These are phyloP conservation scores for Tamias sibiricus DNA, from an alignment of 2,113 vertebrate genomes.

Conservation along the genomic window DNA sequence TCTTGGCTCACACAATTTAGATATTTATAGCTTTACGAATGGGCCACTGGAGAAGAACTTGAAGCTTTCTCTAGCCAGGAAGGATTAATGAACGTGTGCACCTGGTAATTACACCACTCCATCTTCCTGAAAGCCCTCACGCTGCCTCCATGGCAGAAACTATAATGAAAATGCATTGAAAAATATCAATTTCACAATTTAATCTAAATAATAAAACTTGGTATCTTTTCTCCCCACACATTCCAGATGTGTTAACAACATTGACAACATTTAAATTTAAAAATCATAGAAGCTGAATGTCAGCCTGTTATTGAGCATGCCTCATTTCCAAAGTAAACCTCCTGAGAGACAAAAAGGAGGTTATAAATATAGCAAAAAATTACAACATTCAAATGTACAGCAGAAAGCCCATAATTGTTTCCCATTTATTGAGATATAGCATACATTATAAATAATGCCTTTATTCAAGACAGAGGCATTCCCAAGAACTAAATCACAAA, in stretches of 20 bases:
- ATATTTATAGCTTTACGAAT: conserved; percentile 92
- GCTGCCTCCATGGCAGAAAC: conserved; percentile 84
- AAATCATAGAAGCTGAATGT: conserved; percentile 69
- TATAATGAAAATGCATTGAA: conserved; percentile 87
- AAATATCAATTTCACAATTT: conserved; percentile 87
- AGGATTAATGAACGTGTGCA: conserved; percentile 92
- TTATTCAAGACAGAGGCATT: conserved; percentile 47
- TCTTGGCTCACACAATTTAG: conserved; percentile 91
- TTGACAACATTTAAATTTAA: conserved; percentile 71
- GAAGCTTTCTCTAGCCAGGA: conserved; percentile 88
- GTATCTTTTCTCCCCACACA: conserved; percentile 75
- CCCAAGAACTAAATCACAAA: conserved; percentile 15
- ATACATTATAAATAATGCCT: conserved; percentile 48
- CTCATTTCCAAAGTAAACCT: conserved; percentile 82
- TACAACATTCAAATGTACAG: conserved; percentile 56
- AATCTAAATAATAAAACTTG: conserved; percentile 84
- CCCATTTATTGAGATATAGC: conserved; percentile 60
- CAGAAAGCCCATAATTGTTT: conserved; percentile 30
- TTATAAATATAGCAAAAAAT: conserved; percentile 66
- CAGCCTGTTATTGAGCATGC: conserved; percentile 68
- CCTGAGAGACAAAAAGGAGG: conserved; percentile 36
- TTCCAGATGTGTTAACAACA: conserved; percentile 74
- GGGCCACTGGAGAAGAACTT: conserved; percentile 90
- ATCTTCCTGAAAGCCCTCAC: conserved; percentile 89
- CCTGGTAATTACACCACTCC: conserved; percentile 91